These are phyloP conservation scores for Anas flavirostris DNA, from an alignment of 2,797 vertebrate genomes.

Conservation along the genomic window DNA sequence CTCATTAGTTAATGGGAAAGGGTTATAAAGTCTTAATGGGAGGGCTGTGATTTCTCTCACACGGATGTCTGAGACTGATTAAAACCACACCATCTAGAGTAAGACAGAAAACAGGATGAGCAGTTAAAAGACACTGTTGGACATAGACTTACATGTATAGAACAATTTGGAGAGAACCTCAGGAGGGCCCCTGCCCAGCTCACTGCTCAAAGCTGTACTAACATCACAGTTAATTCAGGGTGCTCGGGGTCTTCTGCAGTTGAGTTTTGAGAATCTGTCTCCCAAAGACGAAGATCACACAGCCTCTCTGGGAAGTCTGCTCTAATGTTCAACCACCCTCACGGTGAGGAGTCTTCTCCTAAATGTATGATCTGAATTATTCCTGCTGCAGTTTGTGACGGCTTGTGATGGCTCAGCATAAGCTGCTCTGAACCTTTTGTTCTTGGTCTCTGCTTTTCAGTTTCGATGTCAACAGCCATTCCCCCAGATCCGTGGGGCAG, in stretches of 20 bases:
- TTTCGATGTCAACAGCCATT: accelerated
- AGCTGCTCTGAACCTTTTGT: accelerated
- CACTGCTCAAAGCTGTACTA: background rate
- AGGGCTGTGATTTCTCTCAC: background rate
- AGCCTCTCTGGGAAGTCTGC: background rate
- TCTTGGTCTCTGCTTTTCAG: background rate
- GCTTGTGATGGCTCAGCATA: accelerated
- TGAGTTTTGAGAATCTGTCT: background rate
- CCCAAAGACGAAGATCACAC: background rate
- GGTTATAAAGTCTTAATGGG: background rate
- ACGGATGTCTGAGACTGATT: background rate
- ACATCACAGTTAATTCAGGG: background rate
- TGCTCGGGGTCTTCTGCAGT: background rate
- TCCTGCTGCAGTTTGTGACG: background rate
- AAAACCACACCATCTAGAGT: background rate
- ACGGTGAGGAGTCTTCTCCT: background rate
- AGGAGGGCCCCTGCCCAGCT: background rate
- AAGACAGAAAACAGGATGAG: background rate
- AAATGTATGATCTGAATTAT: background rate
- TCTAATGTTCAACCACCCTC: background rate
- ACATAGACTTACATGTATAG: background rate
- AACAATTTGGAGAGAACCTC: background rate
- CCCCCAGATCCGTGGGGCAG: background rate
- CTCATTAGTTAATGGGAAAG: background rate
- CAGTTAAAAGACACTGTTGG: background rate